Evolutionary conservation across 1,140 invertebrate genomes (phyloP).

Genomic region (Drosophila fuyamai): DNA sequence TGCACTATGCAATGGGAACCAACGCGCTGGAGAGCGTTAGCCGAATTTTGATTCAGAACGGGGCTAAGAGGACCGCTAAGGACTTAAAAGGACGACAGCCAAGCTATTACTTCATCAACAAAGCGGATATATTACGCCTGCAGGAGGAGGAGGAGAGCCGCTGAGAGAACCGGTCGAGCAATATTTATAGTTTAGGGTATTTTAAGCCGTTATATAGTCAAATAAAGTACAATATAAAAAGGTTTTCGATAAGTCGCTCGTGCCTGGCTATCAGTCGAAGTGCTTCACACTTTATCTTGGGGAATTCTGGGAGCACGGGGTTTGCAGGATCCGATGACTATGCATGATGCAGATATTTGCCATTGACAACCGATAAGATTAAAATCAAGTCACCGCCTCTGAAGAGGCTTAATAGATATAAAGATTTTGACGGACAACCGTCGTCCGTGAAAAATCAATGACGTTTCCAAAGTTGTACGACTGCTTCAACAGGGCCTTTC

Average conservation of each 20-base stretch:
- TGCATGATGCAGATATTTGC: constrained; percentile 3
- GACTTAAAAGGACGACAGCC: constrained; percentile 95
- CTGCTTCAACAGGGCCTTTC: constrained; percentile 14
- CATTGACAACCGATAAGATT: constrained; percentile 44
- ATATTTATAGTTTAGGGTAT: constrained; percentile 35
- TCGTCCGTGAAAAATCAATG: constrained; percentile 7
- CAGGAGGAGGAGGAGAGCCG: constrained; percentile 89
- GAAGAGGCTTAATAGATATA: constrained; percentile 1
- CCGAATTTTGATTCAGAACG: constrained; percentile 91
- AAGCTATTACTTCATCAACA: constrained; percentile 97
- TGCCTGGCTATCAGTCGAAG: constrained; percentile 21
- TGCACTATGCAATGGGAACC: constrained; percentile 96
- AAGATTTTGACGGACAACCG: constrained; percentile 14
- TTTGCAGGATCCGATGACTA: constrained; percentile 1
- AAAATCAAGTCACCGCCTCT: constrained; percentile 16
- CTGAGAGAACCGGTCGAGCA: constrained; percentile 36
- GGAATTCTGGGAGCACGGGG: not conserved
- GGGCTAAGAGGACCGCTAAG: constrained; percentile 92
- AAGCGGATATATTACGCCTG: constrained; percentile 92
- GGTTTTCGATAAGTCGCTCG: constrained; percentile 6
- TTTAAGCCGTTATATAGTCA: constrained; percentile 62
- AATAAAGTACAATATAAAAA: constrained; percentile 46
- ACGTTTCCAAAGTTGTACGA: constrained; percentile 23
- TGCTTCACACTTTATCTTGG: constrained; percentile 1
- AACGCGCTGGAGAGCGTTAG: constrained; percentile 92